These are phyloP conservation scores for Molorchus minor DNA, from an alignment of 2,888 invertebrate genomes.

Conservation along the genomic window DNA sequence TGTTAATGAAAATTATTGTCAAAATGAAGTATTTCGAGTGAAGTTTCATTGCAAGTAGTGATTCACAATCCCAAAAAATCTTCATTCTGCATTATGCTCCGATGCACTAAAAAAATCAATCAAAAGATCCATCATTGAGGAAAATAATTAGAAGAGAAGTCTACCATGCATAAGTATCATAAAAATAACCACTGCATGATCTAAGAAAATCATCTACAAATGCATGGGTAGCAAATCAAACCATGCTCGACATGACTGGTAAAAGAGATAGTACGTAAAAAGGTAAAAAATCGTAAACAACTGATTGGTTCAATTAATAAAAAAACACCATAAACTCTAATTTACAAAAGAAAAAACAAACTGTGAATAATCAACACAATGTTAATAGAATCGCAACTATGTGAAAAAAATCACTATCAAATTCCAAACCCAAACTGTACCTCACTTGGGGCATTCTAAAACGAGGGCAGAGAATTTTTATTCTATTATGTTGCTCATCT, in stretches of 20 bases:
- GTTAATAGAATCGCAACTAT: slow-evolving; percentile 25
- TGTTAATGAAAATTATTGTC: too few species aligned
- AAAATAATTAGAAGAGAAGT: slow-evolving; percentile 34
- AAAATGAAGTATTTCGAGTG: too few species aligned
- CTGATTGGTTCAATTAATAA: slow-evolving; percentile 19
- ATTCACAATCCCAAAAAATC: too few species aligned
- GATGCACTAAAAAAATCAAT: too few species aligned
- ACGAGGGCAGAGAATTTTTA: too few species aligned
- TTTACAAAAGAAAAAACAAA: slow-evolving; percentile 20
- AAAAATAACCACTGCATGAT: slow-evolving; percentile 48
- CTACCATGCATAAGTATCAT: slow-evolving; percentile 51
- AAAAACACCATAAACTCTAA: slow-evolving; percentile 27
- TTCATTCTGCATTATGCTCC: too few species aligned
- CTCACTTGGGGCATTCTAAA: too few species aligned
- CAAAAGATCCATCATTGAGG: slow-evolving; percentile 15
- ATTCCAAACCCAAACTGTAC: slow-evolving; percentile 12
- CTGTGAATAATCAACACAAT: slow-evolving; percentile 31
- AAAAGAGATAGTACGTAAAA: slow-evolving; percentile 37
- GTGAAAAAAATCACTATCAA: slow-evolving; percentile 24
- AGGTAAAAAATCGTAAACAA: slow-evolving; percentile 20
- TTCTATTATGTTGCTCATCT: too few species aligned
- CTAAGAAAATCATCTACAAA: slow-evolving; percentile 50
- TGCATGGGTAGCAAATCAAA: slow-evolving; percentile 54
- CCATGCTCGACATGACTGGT: slow-evolving; percentile 50
- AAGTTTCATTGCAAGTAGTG: too few species aligned